Evolutionary conservation across 2,888 invertebrate species (phyloP), one percentile per base, ranked within the genome.

Genomic region (Taphrorychus bicolor): DNA sequence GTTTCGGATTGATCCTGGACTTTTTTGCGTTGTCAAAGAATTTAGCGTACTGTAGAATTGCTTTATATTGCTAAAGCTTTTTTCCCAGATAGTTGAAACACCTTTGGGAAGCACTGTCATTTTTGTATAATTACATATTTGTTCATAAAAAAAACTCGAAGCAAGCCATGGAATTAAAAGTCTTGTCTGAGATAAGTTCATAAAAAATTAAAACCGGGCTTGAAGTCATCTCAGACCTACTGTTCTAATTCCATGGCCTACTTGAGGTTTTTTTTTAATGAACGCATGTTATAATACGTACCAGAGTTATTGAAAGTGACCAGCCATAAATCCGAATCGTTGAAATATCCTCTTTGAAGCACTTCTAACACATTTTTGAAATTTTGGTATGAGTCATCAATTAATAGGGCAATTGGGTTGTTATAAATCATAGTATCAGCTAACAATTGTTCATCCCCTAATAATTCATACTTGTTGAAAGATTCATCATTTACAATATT

Each of bases 281-380:
- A n/a, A n/a, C n/a, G n/a, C n/a, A n/a, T n/a, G n/a, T n/a, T n/a
- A n/a, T n/a, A n/a, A 66, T 52, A 63, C 70, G 73, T 75, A 81
- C 81, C 80, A 69, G 80, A 70, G 21, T 71, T 56, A 66, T 80
- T 80, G 57, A 78, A 80, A 64, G 76, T 79, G 71, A 77, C 75
- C 17, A 81, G 62, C 71, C 74, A 76, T 66, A 79, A 80, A 60
- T 79, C 75, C 41, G 74, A 69, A 18, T 68, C 57, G 61, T 63
- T 17, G 17, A 45, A 45, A 45, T 14, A 2, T n/a, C 17, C 45
- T 17, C 14, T 14, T 3, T 45, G 45, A 14, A 45, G 1, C 45
- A 45, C 16, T 45, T 45, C 16, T 14, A 45, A 16, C 7, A 76
- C 77, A 21, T 72, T 67, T 16, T 68, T 16, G 32, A 71, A 69